Evolutionary conservation across 1,140 invertebrate genomes (phyloP).

Genomic region (Anoplolepis gracilipes): DNA sequence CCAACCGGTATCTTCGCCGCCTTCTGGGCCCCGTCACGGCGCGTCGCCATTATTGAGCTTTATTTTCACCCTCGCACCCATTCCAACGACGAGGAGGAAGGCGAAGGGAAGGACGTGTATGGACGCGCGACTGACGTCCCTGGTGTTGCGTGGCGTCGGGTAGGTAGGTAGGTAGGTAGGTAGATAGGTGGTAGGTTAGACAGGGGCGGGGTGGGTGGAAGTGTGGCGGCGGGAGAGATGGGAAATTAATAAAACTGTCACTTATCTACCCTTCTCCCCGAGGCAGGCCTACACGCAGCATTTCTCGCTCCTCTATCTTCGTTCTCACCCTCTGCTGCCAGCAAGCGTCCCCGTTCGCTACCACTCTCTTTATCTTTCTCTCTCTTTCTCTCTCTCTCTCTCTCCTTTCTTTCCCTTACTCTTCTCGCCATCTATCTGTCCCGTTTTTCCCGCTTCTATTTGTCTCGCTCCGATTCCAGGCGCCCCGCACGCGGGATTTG

Average conservation of each 20-base stretch:
- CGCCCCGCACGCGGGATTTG: slow-evolving; percentile 71
- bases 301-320: slow-evolving; percentile 68
- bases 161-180: slow-evolving; percentile 22
- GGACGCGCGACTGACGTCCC: slow-evolving; percentile 75
- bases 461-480: slow-evolving; percentile 39
- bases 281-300: slow-evolving; percentile 70
- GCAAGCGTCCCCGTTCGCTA: not conserved
- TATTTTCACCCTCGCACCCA: slow-evolving; percentile 74
- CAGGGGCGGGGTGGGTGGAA: slow-evolving; percentile 53
- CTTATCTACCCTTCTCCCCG: slow-evolving; percentile 86
- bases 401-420: not conserved
- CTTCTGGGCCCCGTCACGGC: slow-evolving; percentile 66
- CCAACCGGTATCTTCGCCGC: slow-evolving; percentile 22
- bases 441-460: slow-evolving; percentile 45
- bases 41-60: slow-evolving; percentile 81
- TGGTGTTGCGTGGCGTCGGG: slow-evolving; percentile 66
- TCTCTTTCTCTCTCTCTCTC: too few species aligned
- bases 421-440: slow-evolving; percentile 57
- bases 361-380: too few species aligned
- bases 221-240: slow-evolving; percentile 85
- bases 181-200: slow-evolving; percentile 63
- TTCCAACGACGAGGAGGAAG: not conserved
- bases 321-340: slow-evolving; percentile 30
- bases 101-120: slow-evolving; percentile 55
- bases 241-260: slow-evolving; percentile 92